Percentiles rank a stretch among this genome's conserved stretches.
phyloP scores from a whole-genome alignment of 1,140 invertebrate genomes.

The Melipona quadrifasciata region DNA sequence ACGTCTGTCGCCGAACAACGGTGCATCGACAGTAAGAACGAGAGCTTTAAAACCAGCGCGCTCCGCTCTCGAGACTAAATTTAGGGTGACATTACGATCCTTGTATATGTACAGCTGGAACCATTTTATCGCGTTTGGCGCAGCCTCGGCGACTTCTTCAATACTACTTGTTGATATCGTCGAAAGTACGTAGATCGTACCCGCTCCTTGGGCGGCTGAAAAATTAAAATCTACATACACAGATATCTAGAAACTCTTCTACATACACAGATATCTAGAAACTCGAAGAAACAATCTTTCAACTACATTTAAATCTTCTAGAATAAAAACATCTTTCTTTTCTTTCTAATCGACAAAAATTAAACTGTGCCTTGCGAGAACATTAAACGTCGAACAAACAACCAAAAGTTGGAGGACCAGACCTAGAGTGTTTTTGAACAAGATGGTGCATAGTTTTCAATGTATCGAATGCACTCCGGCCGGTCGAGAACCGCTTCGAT shows the following conservation, averaged over 20 bases:
- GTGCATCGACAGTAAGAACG: constrained; percentile 95
- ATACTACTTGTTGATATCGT: constrained; percentile 94
- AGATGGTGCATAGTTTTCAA: not conserved
- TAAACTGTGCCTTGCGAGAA: too few species aligned
- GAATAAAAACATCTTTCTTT: too few species aligned
- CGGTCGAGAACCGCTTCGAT: constrained; percentile 15
- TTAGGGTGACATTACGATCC: constrained; percentile 88
- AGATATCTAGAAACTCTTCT: too few species aligned
- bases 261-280: too few species aligned
- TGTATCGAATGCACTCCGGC: not conserved
- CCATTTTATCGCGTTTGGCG: constrained; percentile 91
- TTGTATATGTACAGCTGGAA: constrained; percentile 96
- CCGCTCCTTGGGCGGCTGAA: constrained; percentile 88
- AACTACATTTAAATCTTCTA: not conserved
- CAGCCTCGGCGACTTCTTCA: constrained; percentile 91
- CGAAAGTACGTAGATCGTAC: constrained; percentile 91
- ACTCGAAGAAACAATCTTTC: not conserved
- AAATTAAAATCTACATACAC: too few species aligned
- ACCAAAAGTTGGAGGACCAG: too few species aligned
- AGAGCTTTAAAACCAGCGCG: constrained; percentile 93
- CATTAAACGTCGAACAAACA: too few species aligned
- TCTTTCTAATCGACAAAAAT: too few species aligned
- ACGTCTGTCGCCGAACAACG: constrained; percentile 90
- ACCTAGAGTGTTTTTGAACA: not conserved
- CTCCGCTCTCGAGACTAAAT: constrained; percentile 91